Percentiles rank a stretch among this genome's conserved stretches.
These are phyloP conservation scores for Lophotriccus pileatus DNA, from an alignment of 2,797 vertebrate genomes.

Conservation along the genomic window DNA sequence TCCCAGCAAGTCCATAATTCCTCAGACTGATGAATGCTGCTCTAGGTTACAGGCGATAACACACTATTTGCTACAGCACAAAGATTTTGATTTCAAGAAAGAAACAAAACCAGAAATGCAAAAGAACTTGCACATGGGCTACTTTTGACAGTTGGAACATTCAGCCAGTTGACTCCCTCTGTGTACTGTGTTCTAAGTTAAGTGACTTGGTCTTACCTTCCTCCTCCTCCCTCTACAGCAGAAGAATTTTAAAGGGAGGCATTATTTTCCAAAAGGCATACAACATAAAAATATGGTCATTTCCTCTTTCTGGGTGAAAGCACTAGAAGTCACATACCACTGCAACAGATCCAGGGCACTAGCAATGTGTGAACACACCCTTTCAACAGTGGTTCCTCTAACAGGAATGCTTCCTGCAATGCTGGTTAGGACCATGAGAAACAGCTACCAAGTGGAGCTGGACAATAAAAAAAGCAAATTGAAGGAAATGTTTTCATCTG, in stretches of 20 bases:
- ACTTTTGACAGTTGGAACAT: background rate
- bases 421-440: background rate
- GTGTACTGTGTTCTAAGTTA: background rate
- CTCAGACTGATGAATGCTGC: background rate
- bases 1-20: background rate
- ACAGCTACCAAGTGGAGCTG: background rate
- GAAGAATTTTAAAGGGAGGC: background rate
- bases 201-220: background rate
- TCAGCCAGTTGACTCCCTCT: background rate
- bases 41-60: background rate
- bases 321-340: background rate
- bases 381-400: background rate
- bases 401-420: background rate
- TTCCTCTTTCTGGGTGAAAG: background rate
- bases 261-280: background rate
- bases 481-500: background rate
- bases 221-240: background rate
- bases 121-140: background rate
- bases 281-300: background rate
- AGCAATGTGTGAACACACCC: background rate
- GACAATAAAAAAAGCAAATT: accelerated
- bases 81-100: background rate
- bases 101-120: background rate
- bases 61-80: background rate
- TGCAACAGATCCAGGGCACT: background rate